Percentiles rank a stretch among this genome's conserved stretches.
Evolutionary conservation across 2,113 vertebrate genomes (phyloP).

Genomic region (Macquaria australasica): DNA sequence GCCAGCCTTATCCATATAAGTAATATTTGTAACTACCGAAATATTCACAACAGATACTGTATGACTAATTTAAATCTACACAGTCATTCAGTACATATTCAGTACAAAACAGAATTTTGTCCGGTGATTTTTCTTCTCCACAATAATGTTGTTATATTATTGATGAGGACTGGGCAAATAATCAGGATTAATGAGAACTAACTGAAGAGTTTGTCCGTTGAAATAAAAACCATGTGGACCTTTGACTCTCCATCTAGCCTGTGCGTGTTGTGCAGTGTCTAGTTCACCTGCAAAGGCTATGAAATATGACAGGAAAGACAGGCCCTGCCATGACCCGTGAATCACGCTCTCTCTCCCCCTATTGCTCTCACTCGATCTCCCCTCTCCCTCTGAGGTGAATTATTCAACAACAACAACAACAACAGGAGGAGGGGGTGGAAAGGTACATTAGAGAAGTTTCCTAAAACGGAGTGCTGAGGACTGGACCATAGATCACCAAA

Average conservation of each 20-base stretch:
- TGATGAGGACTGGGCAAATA: not conserved
- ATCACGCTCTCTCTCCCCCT: constrained; percentile 56
- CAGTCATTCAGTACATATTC: not conserved
- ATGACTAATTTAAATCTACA: not conserved
- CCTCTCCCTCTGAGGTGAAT: constrained; percentile 57
- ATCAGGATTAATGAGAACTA: constrained; percentile 7
- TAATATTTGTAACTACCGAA: not conserved
- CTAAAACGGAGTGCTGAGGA: constrained; percentile 60
- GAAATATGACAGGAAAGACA: constrained; percentile 71
- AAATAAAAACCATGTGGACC: constrained; percentile 33
- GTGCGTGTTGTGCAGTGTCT: constrained; percentile 25
- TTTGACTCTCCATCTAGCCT: constrained; percentile 1
- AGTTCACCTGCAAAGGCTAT: constrained; percentile 50
- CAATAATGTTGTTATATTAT: not conserved
- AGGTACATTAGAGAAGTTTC: constrained; percentile 61
- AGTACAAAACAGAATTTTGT: not conserved
- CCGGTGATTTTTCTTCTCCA: not conserved
- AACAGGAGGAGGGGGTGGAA: constrained; percentile 14
- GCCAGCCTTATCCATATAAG: not conserved
- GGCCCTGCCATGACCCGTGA: constrained; percentile 68
- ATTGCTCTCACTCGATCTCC: constrained; percentile 21
- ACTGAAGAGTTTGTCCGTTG: not conserved
- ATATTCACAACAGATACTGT: not conserved
- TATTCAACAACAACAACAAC: constrained; percentile 60
- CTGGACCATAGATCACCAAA: constrained; percentile 50